phyloP scores from a whole-genome alignment of 2,113 vertebrate genomes.

The Phodopus roborovskii region DNA sequence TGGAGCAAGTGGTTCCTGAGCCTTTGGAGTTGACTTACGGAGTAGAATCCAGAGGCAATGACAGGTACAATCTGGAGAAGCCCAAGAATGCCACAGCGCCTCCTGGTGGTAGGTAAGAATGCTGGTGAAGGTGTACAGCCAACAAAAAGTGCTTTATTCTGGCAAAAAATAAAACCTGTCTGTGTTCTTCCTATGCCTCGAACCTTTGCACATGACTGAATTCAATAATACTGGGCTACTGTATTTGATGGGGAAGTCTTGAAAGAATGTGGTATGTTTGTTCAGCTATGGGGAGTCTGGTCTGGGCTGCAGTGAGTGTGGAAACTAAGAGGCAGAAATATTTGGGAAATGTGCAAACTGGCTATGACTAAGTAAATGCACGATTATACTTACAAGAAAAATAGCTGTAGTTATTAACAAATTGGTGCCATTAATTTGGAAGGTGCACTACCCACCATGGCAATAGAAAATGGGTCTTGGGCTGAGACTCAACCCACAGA shows the following conservation, averaged over 20 bases:
- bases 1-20: no score
- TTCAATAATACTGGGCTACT: background rate
- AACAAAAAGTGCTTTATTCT: background rate
- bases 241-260: background rate
- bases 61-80: background rate
- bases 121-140: background rate
- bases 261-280: background rate
- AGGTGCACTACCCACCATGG: background rate
- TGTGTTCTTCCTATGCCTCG: background rate
- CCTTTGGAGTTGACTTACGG: background rate
- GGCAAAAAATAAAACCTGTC: background rate
- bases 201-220: background rate
- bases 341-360: background rate
- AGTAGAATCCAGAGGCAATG: background rate
- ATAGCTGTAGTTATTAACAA: background rate
- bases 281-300: background rate
- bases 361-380: background rate
- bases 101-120: background rate
- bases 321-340: background rate
- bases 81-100: background rate
- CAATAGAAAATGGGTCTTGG: background rate
- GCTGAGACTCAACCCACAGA: no score
- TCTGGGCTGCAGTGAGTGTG: background rate
- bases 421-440: background rate
- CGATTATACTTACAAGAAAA: background rate